phyloP scores from a whole-genome alignment of 2,888 invertebrate genomes.

The Pristionchus mayeri region DNA sequence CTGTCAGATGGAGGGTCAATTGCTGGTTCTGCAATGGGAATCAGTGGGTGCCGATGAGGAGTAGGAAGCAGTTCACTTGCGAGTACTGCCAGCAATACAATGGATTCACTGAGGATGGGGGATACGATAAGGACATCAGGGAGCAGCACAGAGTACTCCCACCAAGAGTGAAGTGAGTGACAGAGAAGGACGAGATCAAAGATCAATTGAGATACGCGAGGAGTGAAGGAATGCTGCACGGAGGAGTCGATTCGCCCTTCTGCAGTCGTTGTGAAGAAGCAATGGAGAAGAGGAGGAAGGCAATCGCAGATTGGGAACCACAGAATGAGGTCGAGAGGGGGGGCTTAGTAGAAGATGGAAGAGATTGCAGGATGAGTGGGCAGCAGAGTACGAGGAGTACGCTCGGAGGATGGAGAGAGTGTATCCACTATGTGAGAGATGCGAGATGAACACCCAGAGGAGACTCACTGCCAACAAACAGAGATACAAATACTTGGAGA shows the following conservation, averaged over 20 bases:
- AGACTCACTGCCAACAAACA: conserved; percentile 53
- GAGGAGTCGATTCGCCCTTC: conserved; percentile 52
- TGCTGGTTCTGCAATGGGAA: conserved; percentile 68
- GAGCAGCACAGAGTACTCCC: conserved; percentile 50
- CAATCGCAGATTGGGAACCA: conserved; percentile 62
- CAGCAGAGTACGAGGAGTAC: conserved; percentile 63
- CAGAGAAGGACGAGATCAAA: background rate
- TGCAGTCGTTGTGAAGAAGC: conserved; percentile 62
- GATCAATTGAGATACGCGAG: background rate
- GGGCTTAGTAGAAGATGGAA: background rate
- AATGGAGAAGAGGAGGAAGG: conserved; percentile 59
- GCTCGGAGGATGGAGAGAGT: conserved; percentile 58
- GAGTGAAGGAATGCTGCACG: background rate
- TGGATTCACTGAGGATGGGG: conserved; percentile 66
- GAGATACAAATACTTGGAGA: conserved; percentile 23
- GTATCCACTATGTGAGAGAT: conserved; percentile 63
- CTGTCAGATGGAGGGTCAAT: conserved; percentile 54
- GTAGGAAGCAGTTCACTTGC: conserved; percentile 60
- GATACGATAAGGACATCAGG: conserved; percentile 62
- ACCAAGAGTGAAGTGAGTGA: background rate
- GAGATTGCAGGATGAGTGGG: conserved; percentile 56
- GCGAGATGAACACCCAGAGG: conserved; percentile 60
- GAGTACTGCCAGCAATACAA: conserved; percentile 66
- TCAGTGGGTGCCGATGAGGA: conserved; percentile 48
- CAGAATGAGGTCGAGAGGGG: conserved; percentile 59